A percentile compares a stretch with the other conserved stretches of the same genome.
Conservation (phyloP, 2,797 vertebrate species). For the Oceanodroma leucorhoa region DNA sequence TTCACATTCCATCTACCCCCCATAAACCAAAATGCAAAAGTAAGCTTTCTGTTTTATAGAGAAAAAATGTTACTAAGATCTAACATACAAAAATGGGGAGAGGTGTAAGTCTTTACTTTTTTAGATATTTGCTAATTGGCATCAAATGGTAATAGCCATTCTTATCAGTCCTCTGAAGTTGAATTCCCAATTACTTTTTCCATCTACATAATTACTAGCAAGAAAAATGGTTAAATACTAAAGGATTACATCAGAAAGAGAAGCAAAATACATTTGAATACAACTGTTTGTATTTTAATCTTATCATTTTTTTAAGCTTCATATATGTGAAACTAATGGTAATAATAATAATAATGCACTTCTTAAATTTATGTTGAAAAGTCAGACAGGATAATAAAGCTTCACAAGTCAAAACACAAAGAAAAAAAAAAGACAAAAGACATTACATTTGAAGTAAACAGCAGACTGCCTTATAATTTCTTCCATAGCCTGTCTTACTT, state of each 20-base stretch:
- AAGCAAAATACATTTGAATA: neutral
- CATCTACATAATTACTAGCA: neutral
- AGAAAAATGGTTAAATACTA: neutral
- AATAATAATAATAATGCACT: neutral
- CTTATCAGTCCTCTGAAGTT: neutral
- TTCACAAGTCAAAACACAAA: neutral
- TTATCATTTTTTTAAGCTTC: neutral
- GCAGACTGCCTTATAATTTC: neutral
- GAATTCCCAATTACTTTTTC: neutral
- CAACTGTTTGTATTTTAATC: neutral
- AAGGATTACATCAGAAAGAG: neutral
- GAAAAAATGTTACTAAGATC: neutral
- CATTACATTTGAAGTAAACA: neutral
- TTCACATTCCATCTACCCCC: neutral
- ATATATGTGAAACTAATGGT: neutral
- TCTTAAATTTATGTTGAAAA: neutral
- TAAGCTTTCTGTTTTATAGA: neutral
- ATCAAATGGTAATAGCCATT: neutral
- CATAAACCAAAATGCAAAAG: neutral
- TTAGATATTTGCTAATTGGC: neutral
- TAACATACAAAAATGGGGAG: neutral
- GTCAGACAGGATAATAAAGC: neutral
- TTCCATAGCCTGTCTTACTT: neutral
- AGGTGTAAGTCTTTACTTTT: neutral
- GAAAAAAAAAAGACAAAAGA: neutral